Evolutionary conservation across 2,113 vertebrate species (phyloP).

Genomic region (Poecilia latipinna): DNA sequence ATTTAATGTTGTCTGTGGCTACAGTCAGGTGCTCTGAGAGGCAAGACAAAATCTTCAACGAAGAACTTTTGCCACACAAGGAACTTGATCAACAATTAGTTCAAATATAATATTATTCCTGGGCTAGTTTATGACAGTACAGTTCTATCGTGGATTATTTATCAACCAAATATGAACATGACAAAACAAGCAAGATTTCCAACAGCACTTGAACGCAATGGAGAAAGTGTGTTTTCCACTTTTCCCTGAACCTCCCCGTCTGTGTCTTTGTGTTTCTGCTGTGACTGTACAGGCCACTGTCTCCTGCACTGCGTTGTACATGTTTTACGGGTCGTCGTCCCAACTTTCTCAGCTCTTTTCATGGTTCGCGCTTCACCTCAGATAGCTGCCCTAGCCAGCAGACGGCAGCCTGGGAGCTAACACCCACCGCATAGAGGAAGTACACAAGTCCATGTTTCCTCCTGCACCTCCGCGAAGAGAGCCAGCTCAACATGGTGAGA

Average conservation of each 20-base stretch:
- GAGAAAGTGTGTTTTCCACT: not conserved
- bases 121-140: not conserved
- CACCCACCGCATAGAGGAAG: not conserved
- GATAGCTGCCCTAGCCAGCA: not conserved
- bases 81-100: not conserved
- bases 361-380: conserved; percentile 22
- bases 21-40: too few species aligned
- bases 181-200: not conserved
- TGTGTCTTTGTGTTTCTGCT: too few species aligned
- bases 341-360: too few species aligned
- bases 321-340: not conserved
- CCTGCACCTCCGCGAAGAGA: not conserved
- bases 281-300: too few species aligned
- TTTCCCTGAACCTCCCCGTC: too few species aligned
- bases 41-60: too few species aligned
- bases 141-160: not conserved
- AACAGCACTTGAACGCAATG: not conserved
- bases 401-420: not conserved
- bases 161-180: too few species aligned
- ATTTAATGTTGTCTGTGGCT: not conserved
- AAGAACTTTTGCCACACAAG: not conserved
- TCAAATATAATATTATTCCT: not conserved
- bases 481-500: conserved; percentile 61
- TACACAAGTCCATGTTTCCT: not conserved
- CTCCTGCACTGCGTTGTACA: too few species aligned